Base-by-base conservation (phyloP, 2,888 invertebrate genomes). In the Eupithecia pulchellata region DNA sequence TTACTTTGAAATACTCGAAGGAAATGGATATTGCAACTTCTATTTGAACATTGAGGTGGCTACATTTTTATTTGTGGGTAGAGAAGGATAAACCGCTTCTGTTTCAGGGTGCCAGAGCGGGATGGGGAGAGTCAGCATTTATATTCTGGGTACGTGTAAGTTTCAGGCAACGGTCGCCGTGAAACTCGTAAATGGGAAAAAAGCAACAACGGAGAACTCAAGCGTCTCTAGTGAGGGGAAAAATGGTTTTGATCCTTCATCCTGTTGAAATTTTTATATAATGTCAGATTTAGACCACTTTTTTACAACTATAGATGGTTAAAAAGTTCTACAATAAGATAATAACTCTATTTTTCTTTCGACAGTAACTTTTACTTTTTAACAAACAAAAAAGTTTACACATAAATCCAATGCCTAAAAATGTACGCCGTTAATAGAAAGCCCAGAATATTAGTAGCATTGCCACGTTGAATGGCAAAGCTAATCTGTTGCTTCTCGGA, bases 161-260 rank as follows among this genome's bases (percentile, higher is more conserved):
- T 94, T 94, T 94, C 93, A 94, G 93, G 93, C 92, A 92, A 92
- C 93, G 93, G 93, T 93, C 93, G 92, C 93, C 92, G 93, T 94
- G 93, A 93, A 94, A 93, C 93, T 93, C 93, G 93, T 93, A 93
- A 94, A 94, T 93, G 93, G 93, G 92, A 92, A 93, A 94, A 93
- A 94, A 93, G 93, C 93, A 93, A 94, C 93, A 94, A 91, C 93
- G 89, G 87, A 89, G 90, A 92, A 89, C 89, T 92, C 88, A 91
- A 92, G 91, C 89, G 88, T 86, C 89, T 86, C 84, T 92, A 93
- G 93, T 89, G 93, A 87, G 79, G 93, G 87, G 91, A 87, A 87
- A 60, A 20, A 9, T n/a, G 34, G 17, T 60, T 30, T 8, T n/a
- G 9, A 30, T 60, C 52, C 0, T 47, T 47, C 3, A 20, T 52